Conservation (phyloP, 2,888 invertebrate genomes). For the Hyposoter dolosus region DNA sequence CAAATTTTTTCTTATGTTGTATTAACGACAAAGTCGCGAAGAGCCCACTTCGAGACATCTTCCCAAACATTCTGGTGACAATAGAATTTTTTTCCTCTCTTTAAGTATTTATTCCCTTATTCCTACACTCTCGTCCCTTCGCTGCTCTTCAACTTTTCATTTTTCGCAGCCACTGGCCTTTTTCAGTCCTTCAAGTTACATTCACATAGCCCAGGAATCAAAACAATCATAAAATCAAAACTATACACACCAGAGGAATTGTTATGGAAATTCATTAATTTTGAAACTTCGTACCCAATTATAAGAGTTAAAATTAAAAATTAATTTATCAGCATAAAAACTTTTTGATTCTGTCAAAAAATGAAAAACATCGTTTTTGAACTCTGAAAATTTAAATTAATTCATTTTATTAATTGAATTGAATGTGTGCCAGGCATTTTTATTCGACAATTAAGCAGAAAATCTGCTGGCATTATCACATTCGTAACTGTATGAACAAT, state of each 20-base stretch:
- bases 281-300: background rate
- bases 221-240: background rate
- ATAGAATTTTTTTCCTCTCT: slow-evolving; percentile 69
- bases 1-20: slow-evolving; percentile 76
- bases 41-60: slow-evolving; percentile 71
- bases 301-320: background rate
- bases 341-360: background rate
- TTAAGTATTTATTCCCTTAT: slow-evolving; percentile 72
- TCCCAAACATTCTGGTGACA: slow-evolving; percentile 74
- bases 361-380: background rate
- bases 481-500: no score
- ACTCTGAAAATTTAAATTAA: background rate
- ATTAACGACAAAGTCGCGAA: slow-evolving; percentile 77
- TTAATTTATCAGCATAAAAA: background rate
- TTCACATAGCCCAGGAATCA: background rate
- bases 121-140: slow-evolving; percentile 34
- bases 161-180: background rate
- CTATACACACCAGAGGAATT: background rate
- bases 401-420: background rate
- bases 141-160: slow-evolving; percentile 10
- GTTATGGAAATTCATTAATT: background rate
- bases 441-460: background rate
- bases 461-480: background rate
- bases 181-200: background rate
- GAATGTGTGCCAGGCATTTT: background rate